Percentiles rank a stretch among this genome's conserved stretches.
Evolutionary conservation across 2,113 vertebrate species (phyloP).

Genomic region (Propithecus coquereli): DNA sequence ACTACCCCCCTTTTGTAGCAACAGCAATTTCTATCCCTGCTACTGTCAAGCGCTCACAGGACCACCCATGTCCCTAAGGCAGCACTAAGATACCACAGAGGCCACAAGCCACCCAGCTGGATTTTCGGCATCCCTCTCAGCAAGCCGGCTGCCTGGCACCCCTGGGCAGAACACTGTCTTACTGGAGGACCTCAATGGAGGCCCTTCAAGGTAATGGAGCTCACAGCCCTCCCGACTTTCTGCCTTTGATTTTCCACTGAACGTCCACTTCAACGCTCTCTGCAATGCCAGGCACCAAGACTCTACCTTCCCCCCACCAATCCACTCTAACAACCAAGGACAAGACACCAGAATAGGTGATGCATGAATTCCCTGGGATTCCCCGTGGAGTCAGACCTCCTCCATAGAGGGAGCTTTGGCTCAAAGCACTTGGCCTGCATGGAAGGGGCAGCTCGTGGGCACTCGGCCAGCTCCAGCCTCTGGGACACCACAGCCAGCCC

Average conservation of each 20-base stretch:
- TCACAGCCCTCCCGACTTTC: background rate
- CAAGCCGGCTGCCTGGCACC: background rate
- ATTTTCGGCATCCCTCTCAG: too few relatives aligned
- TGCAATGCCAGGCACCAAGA: background rate
- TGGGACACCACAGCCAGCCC: too few relatives aligned
- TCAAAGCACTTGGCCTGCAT: background rate
- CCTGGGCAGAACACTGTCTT: background rate
- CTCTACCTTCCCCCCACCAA: background rate
- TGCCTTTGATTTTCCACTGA: background rate
- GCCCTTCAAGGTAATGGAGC: background rate
- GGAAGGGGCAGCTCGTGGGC: background rate
- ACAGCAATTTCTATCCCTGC: too few relatives aligned
- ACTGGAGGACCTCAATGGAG: fast-evolving
- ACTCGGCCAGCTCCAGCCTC: background rate
- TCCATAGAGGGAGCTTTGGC: fast-evolving
- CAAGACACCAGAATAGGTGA: background rate
- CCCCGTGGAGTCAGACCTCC: background rate
- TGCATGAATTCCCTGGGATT: background rate
- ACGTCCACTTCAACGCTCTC: background rate
- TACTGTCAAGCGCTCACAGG: background rate
- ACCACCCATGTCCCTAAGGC: background rate
- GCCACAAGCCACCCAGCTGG: background rate
- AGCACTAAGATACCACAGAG: background rate
- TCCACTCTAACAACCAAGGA: background rate
- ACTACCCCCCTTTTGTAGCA: background rate